Base-by-base conservation (phyloP, 2,888 invertebrate species). In the Germaria angustata region DNA sequence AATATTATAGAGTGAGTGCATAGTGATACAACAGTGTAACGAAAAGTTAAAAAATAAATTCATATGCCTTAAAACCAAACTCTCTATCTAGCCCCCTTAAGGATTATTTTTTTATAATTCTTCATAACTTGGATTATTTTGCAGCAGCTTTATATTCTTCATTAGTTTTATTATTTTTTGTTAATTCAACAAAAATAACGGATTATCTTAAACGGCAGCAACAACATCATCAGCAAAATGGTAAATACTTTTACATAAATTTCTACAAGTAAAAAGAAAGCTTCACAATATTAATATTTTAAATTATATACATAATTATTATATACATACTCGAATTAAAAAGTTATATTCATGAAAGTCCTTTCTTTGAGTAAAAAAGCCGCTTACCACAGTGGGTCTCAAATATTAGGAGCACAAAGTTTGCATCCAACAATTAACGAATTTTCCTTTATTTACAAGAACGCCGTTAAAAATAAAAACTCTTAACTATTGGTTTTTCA, bases 221-320 rank as follows among this genome's bases (percentile, higher is more conserved):
- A n/a, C 53, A 73, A 81, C 65, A 81, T 66, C 15, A 36, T 36
- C 4, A 55, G 34, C 88, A 88, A 85, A 87, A 88, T 88, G 88
- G 88, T 88, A 88, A 88, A 85, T 87, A 87, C 68, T 24, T 11
- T 53, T 11, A 8, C n/a, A n/a, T n/a, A n/a, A n/a, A n/a, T n/a
- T n/a, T n/a, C n/a, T n/a, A n/a, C n/a, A n/a, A n/a, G n/a, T n/a
- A n/a, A n/a, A n/a, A n/a, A n/a, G n/a, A n/a, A n/a, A n/a, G n/a
- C n/a, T n/a, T n/a, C n/a, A n/a, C n/a, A n/a, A n/a, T n/a, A n/a
- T n/a, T n/a, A 28, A 28, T 28, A 28, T 28, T 6, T 28, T 28
- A 5, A 28, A n/a, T n/a, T n/a, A n/a, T n/a, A n/a, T n/a, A n/a
- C n/a, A n/a, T 28, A 5, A 28, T 5, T 28, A 28, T 28, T 28